A percentile compares a stretch with the other conserved stretches of the same genome.
Evolutionary conservation across 23 tunicate genomes (phyloP).

Genomic region (Oikopleura vanhoeffeni): DNA sequence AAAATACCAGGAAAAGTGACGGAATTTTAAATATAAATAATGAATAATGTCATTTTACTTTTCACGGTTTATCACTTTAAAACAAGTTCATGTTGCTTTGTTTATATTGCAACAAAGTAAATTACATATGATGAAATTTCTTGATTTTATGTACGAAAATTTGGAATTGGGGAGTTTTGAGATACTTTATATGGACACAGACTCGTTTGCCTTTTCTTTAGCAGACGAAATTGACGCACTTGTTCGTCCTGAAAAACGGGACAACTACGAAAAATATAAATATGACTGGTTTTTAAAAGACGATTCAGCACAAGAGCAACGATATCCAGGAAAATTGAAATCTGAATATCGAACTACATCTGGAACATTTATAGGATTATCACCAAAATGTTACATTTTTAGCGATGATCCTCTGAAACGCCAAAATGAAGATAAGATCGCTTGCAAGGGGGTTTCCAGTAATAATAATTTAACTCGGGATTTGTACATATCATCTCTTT

Average conservation of each 20-base stretch:
- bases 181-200: not conserved
- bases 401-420: no score
- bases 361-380: not conserved
- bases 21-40: no score
- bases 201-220: not conserved
- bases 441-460: no score
- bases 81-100: not conserved
- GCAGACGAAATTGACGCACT: not conserved
- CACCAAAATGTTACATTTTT: no score
- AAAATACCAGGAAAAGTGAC: not conserved
- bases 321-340: not conserved
- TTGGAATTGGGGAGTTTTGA: not conserved
- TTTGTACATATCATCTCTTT: no score
- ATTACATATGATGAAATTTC: not conserved
- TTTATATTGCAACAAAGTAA: not conserved
- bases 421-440: no score
- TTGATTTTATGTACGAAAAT: not conserved
- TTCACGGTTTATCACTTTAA: no score
- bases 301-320: not conserved
- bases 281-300: not conserved
- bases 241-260: not conserved
- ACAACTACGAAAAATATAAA: not conserved
- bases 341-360: not conserved
- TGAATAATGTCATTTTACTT: no score
- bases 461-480: no score